A percentile compares a stretch with the other conserved stretches of the same genome.
phyloP scores from a whole-genome alignment of 2,888 invertebrate species.

The Amblyjoppa proteus region DNA sequence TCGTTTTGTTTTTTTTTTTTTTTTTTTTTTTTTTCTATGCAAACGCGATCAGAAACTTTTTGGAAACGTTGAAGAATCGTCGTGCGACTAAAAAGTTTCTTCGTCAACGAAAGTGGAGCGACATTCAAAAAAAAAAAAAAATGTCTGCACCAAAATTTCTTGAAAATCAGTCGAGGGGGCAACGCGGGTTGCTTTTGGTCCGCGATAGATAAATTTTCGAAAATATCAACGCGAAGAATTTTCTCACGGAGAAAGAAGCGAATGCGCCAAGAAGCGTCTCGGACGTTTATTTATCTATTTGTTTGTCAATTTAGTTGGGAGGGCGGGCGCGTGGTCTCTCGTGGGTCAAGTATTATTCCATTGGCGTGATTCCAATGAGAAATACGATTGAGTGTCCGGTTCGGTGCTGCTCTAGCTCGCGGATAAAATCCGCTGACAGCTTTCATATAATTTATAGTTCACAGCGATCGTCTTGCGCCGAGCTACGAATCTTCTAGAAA shows the following conservation, averaged over 20 bases:
- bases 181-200: too few species aligned
- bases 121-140: too few species aligned
- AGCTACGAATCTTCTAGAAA: not conserved
- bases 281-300: constrained; percentile 43
- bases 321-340: constrained; percentile 5
- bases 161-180: too few species aligned
- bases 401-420: constrained; percentile 42
- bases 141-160: too few species aligned
- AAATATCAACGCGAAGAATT: too few species aligned
- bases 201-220: too few species aligned
- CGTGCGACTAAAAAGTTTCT: too few species aligned
- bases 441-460: constrained; percentile 10
- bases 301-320: constrained; percentile 18
- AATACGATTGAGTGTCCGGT: constrained; percentile 51
- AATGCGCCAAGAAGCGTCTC: constrained; percentile 1
- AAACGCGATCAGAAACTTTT: too few species aligned
- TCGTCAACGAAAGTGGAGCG: too few species aligned
- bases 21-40: too few species aligned
- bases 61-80: too few species aligned
- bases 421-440: constrained; percentile 13
- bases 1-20: too few species aligned
- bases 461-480: not conserved
- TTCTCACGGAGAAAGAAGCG: not conserved
- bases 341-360: constrained; percentile 54
- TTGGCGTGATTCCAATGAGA: constrained; percentile 59